Conservation (phyloP, 2,113 vertebrate genomes). For the Probosciger aterrimus region DNA sequence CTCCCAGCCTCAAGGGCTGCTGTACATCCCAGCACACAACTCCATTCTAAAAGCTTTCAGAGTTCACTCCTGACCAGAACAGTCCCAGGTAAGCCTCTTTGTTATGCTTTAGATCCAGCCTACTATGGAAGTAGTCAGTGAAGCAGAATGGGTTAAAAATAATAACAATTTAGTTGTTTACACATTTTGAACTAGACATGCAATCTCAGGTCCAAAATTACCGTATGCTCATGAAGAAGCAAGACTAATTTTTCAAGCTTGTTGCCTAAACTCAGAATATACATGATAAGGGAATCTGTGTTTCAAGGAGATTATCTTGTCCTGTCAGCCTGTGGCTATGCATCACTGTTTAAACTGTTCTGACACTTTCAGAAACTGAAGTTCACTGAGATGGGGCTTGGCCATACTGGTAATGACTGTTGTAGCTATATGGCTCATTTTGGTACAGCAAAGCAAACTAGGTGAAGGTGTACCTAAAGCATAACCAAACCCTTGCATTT, state of each 20-base stretch:
- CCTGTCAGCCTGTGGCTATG: neutral
- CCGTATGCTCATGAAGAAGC: neutral
- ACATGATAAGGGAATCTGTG: neutral
- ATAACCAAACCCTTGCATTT: neutral
- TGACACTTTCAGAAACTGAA: neutral
- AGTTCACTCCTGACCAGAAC: neutral
- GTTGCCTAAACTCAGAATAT: neutral
- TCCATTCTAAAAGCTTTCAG: neutral
- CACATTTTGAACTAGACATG: neutral
- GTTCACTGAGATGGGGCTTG: neutral
- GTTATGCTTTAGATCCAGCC: neutral
- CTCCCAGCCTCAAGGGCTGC: neutral
- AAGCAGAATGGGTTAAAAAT: neutral
- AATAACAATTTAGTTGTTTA: neutral
- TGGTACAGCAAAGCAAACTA: neutral
- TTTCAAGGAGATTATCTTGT: neutral
- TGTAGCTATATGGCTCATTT: rapidly evolving
- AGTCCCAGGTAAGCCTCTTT: neutral
- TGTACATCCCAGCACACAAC: neutral
- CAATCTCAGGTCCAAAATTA: neutral
- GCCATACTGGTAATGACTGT: neutral
- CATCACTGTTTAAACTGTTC: neutral
- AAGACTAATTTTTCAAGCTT: neutral
- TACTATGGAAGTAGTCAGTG: neutral
- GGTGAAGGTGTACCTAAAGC: neutral